Evolutionary conservation across 2,797 vertebrate genomes (phyloP).

Genomic region (Sciurus carolinensis): DNA sequence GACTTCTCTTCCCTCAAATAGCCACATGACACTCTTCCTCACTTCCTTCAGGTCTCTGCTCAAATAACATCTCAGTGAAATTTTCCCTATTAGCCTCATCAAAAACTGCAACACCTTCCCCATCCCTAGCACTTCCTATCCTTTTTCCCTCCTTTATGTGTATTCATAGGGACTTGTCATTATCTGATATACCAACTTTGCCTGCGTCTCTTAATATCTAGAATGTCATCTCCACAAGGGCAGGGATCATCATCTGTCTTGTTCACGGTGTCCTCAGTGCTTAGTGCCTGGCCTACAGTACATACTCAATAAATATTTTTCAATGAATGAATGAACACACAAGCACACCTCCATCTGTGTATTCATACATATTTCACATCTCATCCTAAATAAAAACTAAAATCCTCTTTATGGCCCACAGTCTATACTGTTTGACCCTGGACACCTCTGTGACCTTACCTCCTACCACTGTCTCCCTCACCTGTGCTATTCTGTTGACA

Average conservation of each 20-base stretch:
- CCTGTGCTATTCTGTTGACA: neutral
- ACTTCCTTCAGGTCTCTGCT: conserved; percentile 8
- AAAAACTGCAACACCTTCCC: conserved; percentile 18
- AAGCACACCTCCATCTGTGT: conserved; percentile 57
- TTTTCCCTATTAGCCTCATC: conserved; percentile 1
- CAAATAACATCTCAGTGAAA: conserved; percentile 14
- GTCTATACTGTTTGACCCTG: neutral
- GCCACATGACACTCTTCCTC: neutral
- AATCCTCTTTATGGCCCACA: neutral
- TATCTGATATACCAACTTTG: neutral
- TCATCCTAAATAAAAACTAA: conserved; percentile 61
- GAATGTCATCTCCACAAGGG: conserved; percentile 25
- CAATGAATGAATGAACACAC: conserved; percentile 25
- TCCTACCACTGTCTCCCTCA: neutral
- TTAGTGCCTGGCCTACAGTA: neutral
- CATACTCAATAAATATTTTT: conserved; percentile 56
- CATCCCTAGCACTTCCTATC: neutral
- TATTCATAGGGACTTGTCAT: conserved; percentile 60
- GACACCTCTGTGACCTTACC: neutral
- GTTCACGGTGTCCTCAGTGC: conserved; percentile 4
- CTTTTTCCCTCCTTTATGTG: neutral
- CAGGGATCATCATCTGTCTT: conserved; percentile 34
- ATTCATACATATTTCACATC: conserved; percentile 28
- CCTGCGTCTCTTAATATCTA: conserved; percentile 35
- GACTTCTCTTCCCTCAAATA: conserved; percentile 48